phyloP scores from a whole-genome alignment of 2,888 invertebrate genomes.

The Polydrusus tereticollis region DNA sequence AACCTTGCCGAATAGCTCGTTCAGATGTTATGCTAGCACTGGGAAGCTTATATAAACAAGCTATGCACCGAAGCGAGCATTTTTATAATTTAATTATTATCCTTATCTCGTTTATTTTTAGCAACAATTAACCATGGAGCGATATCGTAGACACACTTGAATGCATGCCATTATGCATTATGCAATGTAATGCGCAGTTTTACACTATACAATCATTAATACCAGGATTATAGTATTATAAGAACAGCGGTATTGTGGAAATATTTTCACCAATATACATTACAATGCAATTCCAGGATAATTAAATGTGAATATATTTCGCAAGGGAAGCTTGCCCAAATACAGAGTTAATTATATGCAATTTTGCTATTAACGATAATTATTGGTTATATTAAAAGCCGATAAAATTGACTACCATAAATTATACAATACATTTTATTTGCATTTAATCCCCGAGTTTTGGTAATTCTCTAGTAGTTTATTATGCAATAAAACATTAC shows the following conservation, averaged over 20 bases:
- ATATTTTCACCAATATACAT: not conserved
- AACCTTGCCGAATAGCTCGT: too few relatives aligned
- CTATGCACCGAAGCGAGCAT: too few relatives aligned
- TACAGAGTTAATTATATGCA: constrained; percentile 23
- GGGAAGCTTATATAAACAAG: too few relatives aligned
- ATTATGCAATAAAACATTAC: too few relatives aligned
- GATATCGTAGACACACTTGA: too few relatives aligned
- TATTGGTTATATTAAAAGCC: constrained; percentile 27
- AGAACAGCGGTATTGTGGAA: not conserved
- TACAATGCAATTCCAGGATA: constrained; percentile 5
- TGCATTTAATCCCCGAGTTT: constrained; percentile 21
- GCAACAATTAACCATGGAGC: too few relatives aligned
- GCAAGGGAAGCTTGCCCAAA: constrained; percentile 22
- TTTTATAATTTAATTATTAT: too few relatives aligned
- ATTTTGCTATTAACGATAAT: constrained; percentile 35
- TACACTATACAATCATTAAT: not conserved
- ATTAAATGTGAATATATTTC: constrained; percentile 40
- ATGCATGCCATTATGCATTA: too few relatives aligned
- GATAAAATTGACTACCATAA: constrained; percentile 21
- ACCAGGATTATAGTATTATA: not conserved
- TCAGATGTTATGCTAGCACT: too few relatives aligned
- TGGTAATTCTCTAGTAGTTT: not conserved
- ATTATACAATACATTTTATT: constrained; percentile 24
- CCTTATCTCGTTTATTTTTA: too few relatives aligned
- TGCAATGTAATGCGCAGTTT: not conserved